Evolutionary conservation across 2,888 invertebrate species (phyloP).

Genomic region (Chymomyza caudatula): DNA sequence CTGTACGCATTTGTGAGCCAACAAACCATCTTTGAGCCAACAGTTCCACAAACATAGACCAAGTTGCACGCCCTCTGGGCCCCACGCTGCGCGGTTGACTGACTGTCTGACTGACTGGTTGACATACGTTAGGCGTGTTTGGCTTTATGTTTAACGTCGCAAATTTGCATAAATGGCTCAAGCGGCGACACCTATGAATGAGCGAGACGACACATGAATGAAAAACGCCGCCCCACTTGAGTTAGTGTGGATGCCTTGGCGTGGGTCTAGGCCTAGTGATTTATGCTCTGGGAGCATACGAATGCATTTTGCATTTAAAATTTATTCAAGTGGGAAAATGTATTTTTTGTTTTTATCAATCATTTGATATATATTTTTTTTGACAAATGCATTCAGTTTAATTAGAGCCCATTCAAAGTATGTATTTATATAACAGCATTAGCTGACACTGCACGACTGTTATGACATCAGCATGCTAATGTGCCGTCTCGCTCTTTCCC

Average conservation of each 20-base stretch:
- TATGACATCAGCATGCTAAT: too few relatives aligned
- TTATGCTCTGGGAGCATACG: constrained; percentile 64
- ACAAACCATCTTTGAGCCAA: constrained; percentile 7
- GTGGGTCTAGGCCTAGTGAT: constrained; percentile 44
- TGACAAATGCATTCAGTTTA: constrained; percentile 36
- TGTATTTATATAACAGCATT: neutral
- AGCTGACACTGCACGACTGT: too few relatives aligned
- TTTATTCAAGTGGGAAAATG: constrained; percentile 60
- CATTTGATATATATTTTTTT: constrained; percentile 19
- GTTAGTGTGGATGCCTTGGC: neutral
- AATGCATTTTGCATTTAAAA: constrained; percentile 28
- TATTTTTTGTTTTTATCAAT: constrained; percentile 10
- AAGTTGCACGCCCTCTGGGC: neutral
- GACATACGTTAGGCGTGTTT: constrained; percentile 59
- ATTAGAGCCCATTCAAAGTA: constrained; percentile 34
- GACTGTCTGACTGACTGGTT: constrained; percentile 18
- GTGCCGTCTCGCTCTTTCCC: neutral
- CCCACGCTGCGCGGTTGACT: constrained; percentile 1
- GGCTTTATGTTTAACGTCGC: constrained; percentile 48
- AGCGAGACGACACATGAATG: constrained; percentile 8
- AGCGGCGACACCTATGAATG: neutral
- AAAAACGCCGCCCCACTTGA: constrained; percentile 9
- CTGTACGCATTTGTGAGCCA: neutral
- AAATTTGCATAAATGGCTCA: constrained; percentile 62
- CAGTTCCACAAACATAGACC: too few relatives aligned